Percentiles rank a stretch among this genome's conserved stretches.
Conservation (phyloP, 2,113 vertebrate genomes). For the Leucopsar rothschildi region DNA sequence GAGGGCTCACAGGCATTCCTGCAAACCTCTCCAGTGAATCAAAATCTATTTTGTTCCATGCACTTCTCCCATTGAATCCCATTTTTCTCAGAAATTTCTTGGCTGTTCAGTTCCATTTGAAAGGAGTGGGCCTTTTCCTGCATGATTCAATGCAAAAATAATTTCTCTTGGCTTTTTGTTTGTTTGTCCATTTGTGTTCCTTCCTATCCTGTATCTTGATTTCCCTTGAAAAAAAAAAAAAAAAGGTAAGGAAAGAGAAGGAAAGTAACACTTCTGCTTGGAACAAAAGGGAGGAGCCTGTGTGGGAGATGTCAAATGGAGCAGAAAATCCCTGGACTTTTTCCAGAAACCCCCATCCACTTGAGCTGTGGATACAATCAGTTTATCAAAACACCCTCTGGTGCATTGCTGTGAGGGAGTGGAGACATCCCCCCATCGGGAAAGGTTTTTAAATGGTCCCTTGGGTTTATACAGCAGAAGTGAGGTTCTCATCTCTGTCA, state of each 20-base stretch:
- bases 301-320: conserved; percentile 38
- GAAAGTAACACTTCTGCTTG: not conserved
- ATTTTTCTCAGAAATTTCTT: not conserved
- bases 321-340: conserved; percentile 52
- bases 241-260: not conserved
- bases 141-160: not conserved
- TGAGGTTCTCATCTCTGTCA: not conserved
- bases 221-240: not conserved
- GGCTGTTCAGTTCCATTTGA: not conserved
- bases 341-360: conserved; percentile 53
- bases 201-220: not conserved
- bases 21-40: not conserved
- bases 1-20: rapidly evolving
- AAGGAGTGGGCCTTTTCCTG: not conserved
- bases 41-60: not conserved
- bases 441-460: not conserved
- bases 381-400: conserved; percentile 56
- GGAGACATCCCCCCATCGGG: rapidly evolving
- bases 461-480: not conserved
- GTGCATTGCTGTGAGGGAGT: not conserved
- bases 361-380: conserved; percentile 27
- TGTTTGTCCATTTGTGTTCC: not conserved
- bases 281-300: conserved; percentile 10
- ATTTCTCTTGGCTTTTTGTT: conserved; percentile 20
- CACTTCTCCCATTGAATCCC: not conserved